Evolutionary conservation across 2,888 invertebrate species (phyloP).

Genomic region (Papilio elwesi): DNA sequence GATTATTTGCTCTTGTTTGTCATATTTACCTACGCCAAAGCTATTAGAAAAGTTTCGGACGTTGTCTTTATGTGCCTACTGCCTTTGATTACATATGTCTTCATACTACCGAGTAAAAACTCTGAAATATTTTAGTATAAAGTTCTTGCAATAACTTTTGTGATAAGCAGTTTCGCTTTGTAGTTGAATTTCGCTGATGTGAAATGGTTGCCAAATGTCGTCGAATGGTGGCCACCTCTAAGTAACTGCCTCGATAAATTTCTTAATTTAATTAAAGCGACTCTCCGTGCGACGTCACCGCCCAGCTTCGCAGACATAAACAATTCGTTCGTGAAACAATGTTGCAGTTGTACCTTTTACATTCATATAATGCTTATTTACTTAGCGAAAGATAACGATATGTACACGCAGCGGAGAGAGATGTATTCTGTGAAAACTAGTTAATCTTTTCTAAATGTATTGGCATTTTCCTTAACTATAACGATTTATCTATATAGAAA

Average conservation of each 20-base stretch:
- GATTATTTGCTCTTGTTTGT: slow-evolving; percentile 48
- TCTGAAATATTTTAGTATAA: background rate
- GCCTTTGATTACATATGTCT: background rate
- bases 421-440: background rate
- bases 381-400: slow-evolving; percentile 7
- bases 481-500: background rate
- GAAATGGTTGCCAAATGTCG: slow-evolving; percentile 60
- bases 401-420: slow-evolving; percentile 2
- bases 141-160: slow-evolving; percentile 4
- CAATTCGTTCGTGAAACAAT: slow-evolving; percentile 36
- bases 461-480: background rate
- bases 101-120: background rate
- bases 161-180: slow-evolving; percentile 19
- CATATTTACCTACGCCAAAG: slow-evolving; percentile 34
- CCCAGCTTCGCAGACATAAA: slow-evolving; percentile 48
- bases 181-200: slow-evolving; percentile 22
- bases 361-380: slow-evolving; percentile 22
- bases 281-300: slow-evolving; percentile 48
- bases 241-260: slow-evolving; percentile 63
- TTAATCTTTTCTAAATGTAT: background rate
- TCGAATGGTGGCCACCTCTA: slow-evolving; percentile 52
- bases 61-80: background rate
- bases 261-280: slow-evolving; percentile 73
- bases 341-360: slow-evolving; percentile 46
- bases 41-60: slow-evolving; percentile 28